Evolutionary conservation across 2,113 vertebrate genomes (phyloP), one percentile per base, ranked within the genome.

Genomic region (Pollimyrus isidori): DNA sequence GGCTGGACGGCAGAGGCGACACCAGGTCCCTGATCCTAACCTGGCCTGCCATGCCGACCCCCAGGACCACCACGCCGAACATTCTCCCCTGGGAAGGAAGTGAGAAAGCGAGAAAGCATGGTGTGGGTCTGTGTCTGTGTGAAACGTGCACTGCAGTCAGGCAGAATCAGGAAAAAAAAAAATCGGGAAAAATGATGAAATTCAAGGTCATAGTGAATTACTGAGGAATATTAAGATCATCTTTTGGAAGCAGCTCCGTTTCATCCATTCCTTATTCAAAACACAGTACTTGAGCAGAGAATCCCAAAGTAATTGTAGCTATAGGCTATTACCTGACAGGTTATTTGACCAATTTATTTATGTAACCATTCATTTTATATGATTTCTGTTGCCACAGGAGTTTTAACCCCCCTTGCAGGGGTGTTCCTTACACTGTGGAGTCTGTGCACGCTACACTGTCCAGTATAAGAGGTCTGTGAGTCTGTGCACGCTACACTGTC

Each of bases 51-150:
- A 94, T 96, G 88, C 98, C 98, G 21, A 97, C 90, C 13, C 98
- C 98, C 19, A 98, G 94, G 73, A 99, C 98, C 82, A 99, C 97
- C 0, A 95, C 95, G 2, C 98, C 98, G 86, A 97, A 96, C 97
- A 97, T 99, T 48, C 89, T 95, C 91, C 82, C 89, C 46, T 92
- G 88, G 86, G n/a, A 49, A 56, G 90, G 58, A 3, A 87, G 9
- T 15, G 7, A 53, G 46, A 11, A 23, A 45, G 10, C 26, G 13
- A 69, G 35, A 13, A 21, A 35, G 76, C 17, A 3, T 46, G 42
- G 39, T 46, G 19, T 58, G 45, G 82, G 82, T 23, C 7, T 9
- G 42, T 46, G 45, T 9, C n/a, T n/a, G 42, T 49, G 21, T 21
- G 42, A 9, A 42, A 6, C 1, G 80, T 9, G 35, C 80, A 42